These are phyloP conservation scores for Neoseiulus cucumeris DNA, from an alignment of 1,140 invertebrate species.

Conservation along the genomic window DNA sequence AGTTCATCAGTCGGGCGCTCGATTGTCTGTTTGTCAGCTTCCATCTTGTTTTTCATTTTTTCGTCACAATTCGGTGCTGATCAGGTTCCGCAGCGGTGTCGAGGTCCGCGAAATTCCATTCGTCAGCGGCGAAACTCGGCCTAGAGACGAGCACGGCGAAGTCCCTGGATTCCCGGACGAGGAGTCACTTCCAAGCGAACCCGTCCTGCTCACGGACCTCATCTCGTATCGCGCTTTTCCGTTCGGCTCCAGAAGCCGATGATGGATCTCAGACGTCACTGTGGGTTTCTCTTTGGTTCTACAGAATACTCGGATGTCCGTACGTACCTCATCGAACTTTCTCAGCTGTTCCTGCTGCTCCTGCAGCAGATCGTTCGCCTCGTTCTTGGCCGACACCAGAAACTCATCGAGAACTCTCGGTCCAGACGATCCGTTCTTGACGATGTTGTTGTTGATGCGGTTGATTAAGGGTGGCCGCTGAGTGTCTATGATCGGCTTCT, in stretches of 20 bases:
- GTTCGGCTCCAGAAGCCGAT: background rate
- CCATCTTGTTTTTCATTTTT: no score
- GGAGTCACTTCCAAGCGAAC: background rate
- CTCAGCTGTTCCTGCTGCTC: background rate
- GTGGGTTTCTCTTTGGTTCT: background rate
- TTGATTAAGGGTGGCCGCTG: background rate
- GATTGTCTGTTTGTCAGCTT: no score
- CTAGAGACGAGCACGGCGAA: background rate
- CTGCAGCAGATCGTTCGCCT: background rate
- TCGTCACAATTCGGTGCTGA: background rate
- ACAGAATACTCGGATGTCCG: constrained; percentile 10
- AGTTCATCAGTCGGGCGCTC: no score
- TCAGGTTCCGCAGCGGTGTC: background rate
- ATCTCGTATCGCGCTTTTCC: background rate
- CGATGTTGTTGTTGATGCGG: background rate
- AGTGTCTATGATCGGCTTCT: background rate
- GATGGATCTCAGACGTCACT: background rate
- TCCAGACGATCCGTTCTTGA: background rate
- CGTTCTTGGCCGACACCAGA: no score
- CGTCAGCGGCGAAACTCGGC: background rate
- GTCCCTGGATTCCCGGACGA: background rate
- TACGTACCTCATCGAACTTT: constrained; percentile 2
- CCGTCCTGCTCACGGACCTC: constrained; percentile 6
- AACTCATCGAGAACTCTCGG: no score
- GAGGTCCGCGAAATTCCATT: background rate